A percentile compares a stretch with the other conserved stretches of the same genome.
Conservation (phyloP, 2,888 invertebrate genomes). For the Apodemia duryi region DNA sequence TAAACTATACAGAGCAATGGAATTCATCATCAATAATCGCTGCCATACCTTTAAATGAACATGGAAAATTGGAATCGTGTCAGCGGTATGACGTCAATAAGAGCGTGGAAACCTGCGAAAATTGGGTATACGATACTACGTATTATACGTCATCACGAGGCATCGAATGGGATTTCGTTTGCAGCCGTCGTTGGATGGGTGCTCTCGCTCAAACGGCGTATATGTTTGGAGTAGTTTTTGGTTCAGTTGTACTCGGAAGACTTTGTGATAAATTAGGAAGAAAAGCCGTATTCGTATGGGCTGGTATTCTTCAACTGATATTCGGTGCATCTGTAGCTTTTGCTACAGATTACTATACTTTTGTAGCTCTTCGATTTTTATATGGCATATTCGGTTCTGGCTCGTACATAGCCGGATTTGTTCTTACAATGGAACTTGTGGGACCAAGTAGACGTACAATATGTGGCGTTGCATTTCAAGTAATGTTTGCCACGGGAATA, state of each 20-base stretch:
- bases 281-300: constrained; percentile 88
- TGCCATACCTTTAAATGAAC: constrained; percentile 78
- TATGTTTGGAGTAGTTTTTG: constrained; percentile 91
- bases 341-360: constrained; percentile 85
- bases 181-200: constrained; percentile 89
- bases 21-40: constrained; percentile 72
- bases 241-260: constrained; percentile 87
- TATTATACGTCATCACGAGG: constrained; percentile 86
- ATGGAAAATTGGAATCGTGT: constrained; percentile 83
- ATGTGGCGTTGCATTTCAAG: constrained; percentile 89
- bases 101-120: constrained; percentile 52
- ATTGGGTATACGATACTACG: constrained; percentile 86
- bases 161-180: constrained; percentile 92
- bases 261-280: constrained; percentile 90
- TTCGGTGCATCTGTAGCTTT: constrained; percentile 87
- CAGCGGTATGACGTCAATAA: constrained; percentile 69
- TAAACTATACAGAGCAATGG: constrained; percentile 70
- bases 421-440: constrained; percentile 89
- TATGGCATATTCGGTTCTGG: constrained; percentile 92
- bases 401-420: constrained; percentile 83
- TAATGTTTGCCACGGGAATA: constrained; percentile 88
- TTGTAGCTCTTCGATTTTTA: constrained; percentile 82
- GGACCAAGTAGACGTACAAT: constrained; percentile 88
- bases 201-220: constrained; percentile 87
- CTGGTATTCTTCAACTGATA: constrained; percentile 84